Evolutionary conservation across 2,113 vertebrate genomes (phyloP).

Genomic region (Paralichthys olivaceus): DNA sequence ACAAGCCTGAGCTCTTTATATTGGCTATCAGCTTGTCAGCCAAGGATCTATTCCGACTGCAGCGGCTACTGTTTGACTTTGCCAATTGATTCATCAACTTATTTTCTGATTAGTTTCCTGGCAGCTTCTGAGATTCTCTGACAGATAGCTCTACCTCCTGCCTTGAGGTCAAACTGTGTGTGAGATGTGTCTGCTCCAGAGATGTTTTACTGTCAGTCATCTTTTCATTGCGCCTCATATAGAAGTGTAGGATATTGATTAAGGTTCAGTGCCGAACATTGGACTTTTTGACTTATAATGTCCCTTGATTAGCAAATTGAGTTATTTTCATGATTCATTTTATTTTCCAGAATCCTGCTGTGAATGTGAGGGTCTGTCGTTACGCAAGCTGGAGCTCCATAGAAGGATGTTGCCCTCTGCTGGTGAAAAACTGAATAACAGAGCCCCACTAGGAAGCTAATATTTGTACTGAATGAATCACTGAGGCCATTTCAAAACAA

Average conservation of each 20-base stretch:
- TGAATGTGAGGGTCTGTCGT: slow-evolving; percentile 13
- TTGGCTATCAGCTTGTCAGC: slow-evolving; percentile 49
- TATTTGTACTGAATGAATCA: neutral
- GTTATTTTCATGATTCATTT: slow-evolving; percentile 64
- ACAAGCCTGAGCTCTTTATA: slow-evolving; percentile 57
- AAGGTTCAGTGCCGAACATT: slow-evolving; percentile 43
- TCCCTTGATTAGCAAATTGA: slow-evolving; percentile 52
- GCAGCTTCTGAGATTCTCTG: slow-evolving; percentile 59
- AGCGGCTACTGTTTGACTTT: slow-evolving; percentile 48
- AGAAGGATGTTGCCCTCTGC: slow-evolving; percentile 71
- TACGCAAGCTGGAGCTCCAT: slow-evolving; percentile 33
- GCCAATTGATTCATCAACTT: slow-evolving; percentile 68
- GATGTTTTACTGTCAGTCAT: slow-evolving; percentile 58
- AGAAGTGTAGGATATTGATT: slow-evolving; percentile 59
- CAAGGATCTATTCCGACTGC: slow-evolving; percentile 40
- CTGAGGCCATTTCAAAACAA: neutral
- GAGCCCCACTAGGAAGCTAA: neutral
- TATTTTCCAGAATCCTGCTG: slow-evolving; percentile 42
- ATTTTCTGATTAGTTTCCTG: slow-evolving; percentile 68
- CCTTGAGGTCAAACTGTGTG: slow-evolving; percentile 74
- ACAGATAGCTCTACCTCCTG: slow-evolving; percentile 57
- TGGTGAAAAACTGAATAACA: slow-evolving; percentile 41
- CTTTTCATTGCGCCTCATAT: slow-evolving; percentile 40
- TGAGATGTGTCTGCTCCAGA: slow-evolving; percentile 66
- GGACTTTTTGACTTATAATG: slow-evolving; percentile 56